Evolutionary conservation across 2,797 vertebrate species (phyloP), one percentile per base, ranked within the genome.

Genomic region (Thalassophryne amazonica): DNA sequence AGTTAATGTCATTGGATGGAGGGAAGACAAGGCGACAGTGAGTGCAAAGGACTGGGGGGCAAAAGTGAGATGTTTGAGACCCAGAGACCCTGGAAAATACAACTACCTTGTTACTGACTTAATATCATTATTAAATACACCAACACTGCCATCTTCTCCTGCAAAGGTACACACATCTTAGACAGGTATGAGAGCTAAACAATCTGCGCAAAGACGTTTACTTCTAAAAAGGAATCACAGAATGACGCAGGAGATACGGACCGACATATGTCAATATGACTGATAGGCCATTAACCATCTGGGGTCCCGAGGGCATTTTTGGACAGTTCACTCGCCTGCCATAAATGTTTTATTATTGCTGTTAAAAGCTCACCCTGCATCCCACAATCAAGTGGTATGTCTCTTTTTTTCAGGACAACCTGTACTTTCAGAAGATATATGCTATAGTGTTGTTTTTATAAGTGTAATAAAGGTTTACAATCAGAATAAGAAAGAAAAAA

Each of bases 1-100:
- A 13, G 13, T 29, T 62, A 59, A 69, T 54, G 56, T 42, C 66
- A 73, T 79, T 73, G 69, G 45, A 52, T 51, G 36, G 20, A 56
- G 49, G 30, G 50, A 47, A 31, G 28, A 37, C n/a, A 64, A 31
- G 49, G 57, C 27, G 50, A 54, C 56, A 43, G 20, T 6, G 18
- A 33, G 59, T 52, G 62, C 30, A 39, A 28, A 8, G 2, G 11
- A 3, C n/a, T n/a, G 16, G 19, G 33, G 18, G 50, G 33, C 0
- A 27, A 34, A 12, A 55, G 19, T 15, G 14, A 53, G 42, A 37
- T 32, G 30, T 64, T 32, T 30, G 15, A 49, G 52, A 52, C 51
- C 47, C 17, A 63, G 24, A 46, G 36, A 62, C 70, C 51, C 21
- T 36, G 30, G 13, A 53, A 31, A 35, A 42, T 23, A n/a, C 4